Evolutionary conservation across 2,888 invertebrate species (phyloP), one percentile per base, ranked within the genome.

Genomic region (Xestobium rufovillosum): DNA sequence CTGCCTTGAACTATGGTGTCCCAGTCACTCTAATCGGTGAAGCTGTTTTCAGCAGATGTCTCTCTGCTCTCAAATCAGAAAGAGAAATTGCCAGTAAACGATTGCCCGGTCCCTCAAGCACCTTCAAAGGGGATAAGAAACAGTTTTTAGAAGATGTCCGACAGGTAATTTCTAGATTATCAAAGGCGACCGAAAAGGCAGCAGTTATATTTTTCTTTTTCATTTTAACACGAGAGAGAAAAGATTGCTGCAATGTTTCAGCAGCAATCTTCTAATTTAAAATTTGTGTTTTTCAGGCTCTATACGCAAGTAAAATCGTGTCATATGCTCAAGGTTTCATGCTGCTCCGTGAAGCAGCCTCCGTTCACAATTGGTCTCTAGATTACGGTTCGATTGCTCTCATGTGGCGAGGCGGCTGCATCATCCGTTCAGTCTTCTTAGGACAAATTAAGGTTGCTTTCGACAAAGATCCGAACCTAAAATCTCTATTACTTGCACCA

Each of bases 371-470:
- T 3, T 98, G 98, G 98, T 83, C 89, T 45, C 70, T 98, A 42
- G 97, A 98, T 69, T 94, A 95, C 58, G 98, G 97, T 32, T 90
- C 90, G 37, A 95, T 98, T 47, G 97, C 98, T 1, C 70, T 98
- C 27, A 98, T 98, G 97, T 98, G 98, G 98, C 79, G 97, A 44
- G 96, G 96, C 10, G 97, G 97, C n/a, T 97, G 96, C 64, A 97
- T 97, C 57, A 97, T 95, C 58, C 75, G 96, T 61, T 90, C 88
- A 59, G 83, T 74, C 8, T 92, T 94, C 63, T 68, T 94, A 50
- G 89, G 88, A 16, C 85, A 90, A 62, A 92, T 94, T 54, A 91
- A 97, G 71, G 75, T 78, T 10, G 97, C 98, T 1, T 98, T 88
- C 63, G 88, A 87, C 36, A 83, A 84, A 53, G 86, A 96, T 64